Base-by-base conservation (phyloP, 2,888 invertebrate species). In the Metacarcinus magister region DNA sequence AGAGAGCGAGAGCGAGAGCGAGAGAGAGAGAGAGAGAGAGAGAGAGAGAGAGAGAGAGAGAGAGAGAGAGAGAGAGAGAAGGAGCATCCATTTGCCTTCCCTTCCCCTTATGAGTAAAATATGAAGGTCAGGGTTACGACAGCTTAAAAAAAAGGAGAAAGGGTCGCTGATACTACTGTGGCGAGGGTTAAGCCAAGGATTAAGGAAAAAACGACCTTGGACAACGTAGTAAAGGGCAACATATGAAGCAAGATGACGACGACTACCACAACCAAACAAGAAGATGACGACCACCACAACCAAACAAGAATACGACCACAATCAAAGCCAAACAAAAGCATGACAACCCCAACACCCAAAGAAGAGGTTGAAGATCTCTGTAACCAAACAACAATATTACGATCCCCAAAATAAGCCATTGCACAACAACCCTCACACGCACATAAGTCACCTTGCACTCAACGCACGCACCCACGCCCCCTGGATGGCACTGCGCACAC, bases 211-310 rank as follows among this genome's bases (percentile, higher is more conserved):
- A 60, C 60, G 60, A 60, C 60, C 60, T 23, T 3, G 23, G 60
- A 19, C 5, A 4, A 60, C 19, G 23, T 60, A 23, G 60, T 60
- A 60, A 60, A 60, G 60, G 60, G 23, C 23, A 60, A 60, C 60
- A 5, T 23, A 8, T 82, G 75, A 82, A 10, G 28, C 75, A 82
- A n/a, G n/a, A 82, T 2, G 28, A 23, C 3, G 19, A 16, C 19
- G 54, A 39, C 32, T 13, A 82, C 13, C 82, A 87, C 87, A 87
- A 87, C 19, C 87, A 87, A 87, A 87, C 39, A 87, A 87, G 75
- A 32, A 87, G 19, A 87, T 2, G 8, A 39, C 39, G 32, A 39
- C 87, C 32, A 5, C 32, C 19, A 87, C 87, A 87, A 32, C 3
- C 3, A 82, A 32, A 39, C 87, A 39, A 0, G 28, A 82, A n/a